Conservation (phyloP, 64 coral and sea anemone species). For the Montipora cactus region DNA sequence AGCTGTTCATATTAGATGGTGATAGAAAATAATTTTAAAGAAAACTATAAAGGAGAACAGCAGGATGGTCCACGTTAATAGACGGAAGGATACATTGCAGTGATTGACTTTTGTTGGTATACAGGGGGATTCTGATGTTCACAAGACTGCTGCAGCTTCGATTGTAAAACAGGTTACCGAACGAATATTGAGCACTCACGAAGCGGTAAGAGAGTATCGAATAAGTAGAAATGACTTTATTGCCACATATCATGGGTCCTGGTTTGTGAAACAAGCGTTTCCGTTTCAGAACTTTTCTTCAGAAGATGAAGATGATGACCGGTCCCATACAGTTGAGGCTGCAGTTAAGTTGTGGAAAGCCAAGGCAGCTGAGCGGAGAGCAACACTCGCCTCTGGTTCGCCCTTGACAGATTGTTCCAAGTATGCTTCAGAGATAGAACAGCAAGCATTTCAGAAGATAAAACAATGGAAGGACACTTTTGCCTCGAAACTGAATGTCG, state of each 20-base stretch:
- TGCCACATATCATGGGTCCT: no score
- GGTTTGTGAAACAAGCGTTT: neutral
- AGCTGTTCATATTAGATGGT: no score
- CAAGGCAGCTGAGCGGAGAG: slow-evolving; percentile 8
- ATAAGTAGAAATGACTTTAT: no score
- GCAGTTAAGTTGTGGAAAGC: slow-evolving; percentile 16
- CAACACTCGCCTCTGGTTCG: slow-evolving; percentile 25
- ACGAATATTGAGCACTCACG: neutral
- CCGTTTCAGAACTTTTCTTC: neutral
- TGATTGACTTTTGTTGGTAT: neutral
- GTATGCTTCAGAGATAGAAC: slow-evolving; percentile 76
- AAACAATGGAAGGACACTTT: slow-evolving; percentile 72
- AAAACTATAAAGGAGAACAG: no score
- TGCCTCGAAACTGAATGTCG: slow-evolving; percentile 61
- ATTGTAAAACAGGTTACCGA: slow-evolving; percentile 36
- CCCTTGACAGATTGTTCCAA: slow-evolving; percentile 53
- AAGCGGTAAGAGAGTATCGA: neutral
- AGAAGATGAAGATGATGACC: neutral
- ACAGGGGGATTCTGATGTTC: neutral
- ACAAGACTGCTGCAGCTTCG: neutral
- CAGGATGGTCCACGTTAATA: no score
- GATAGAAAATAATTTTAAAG: no score
- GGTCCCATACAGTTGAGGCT: slow-evolving; percentile 8
- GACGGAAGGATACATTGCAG: no score
- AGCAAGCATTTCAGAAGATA: slow-evolving; percentile 76